These are phyloP conservation scores for Oasisia sp. DNA, from an alignment of 2,888 invertebrate species.

Conservation along the genomic window DNA sequence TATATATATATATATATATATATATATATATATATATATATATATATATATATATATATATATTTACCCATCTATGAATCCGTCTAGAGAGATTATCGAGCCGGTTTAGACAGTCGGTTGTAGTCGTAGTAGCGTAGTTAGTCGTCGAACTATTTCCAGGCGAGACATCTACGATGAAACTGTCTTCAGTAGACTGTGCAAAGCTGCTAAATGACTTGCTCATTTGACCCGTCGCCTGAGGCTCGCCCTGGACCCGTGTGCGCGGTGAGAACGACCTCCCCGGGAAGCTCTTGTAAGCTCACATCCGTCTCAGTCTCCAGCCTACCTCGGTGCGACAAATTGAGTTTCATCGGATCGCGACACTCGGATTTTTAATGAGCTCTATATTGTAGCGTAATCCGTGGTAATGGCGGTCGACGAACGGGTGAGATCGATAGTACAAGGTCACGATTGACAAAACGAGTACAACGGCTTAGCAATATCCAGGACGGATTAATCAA, in stretches of 20 bases:
- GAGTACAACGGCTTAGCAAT: neutral
- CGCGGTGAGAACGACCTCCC: neutral
- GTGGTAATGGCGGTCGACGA: neutral
- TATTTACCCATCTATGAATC: too few species aligned
- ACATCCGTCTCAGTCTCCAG: neutral
- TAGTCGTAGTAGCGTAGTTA: neutral
- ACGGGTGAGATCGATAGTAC: neutral
- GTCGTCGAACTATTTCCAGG: neutral
- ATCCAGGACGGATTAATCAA: neutral
- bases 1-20: too few species aligned
- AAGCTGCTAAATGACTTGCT: neutral
- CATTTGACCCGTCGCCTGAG: neutral
- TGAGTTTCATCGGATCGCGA: neutral
- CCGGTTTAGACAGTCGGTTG: too few species aligned
- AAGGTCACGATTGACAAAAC: slow-evolving; percentile 1
- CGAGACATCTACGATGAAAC: neutral
- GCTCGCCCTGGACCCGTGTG: neutral
- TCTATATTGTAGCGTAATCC: neutral
- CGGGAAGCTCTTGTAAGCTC: neutral
- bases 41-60: too few species aligned
- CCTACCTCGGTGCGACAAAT: neutral
- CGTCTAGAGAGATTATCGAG: too few species aligned
- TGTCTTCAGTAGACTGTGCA: neutral
- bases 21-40: too few species aligned
- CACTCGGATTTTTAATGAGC: neutral